phyloP scores from a whole-genome alignment of 2,113 vertebrate species.

The Clupea harengus region DNA sequence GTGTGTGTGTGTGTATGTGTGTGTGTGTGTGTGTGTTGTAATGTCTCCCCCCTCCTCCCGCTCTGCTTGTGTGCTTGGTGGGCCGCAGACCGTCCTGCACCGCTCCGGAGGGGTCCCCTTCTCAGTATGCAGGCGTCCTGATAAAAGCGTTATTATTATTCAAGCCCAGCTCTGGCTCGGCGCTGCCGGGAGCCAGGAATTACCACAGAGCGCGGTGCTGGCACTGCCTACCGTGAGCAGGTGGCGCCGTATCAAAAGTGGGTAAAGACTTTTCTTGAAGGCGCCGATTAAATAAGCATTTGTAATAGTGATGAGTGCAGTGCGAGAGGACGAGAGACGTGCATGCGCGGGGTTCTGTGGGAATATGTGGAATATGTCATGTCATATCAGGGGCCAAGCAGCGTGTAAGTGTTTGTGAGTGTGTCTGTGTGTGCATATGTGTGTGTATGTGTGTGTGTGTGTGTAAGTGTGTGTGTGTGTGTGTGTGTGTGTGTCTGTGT shows the following conservation, averaged over 20 bases:
- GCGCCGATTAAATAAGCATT: neutral
- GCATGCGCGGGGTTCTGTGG: too few relatives aligned
- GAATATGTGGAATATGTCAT: too few relatives aligned
- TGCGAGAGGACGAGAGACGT: neutral
- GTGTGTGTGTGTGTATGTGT: slow-evolving; percentile 14
- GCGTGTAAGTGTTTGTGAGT: neutral
- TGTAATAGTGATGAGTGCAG: neutral
- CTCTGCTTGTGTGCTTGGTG: slow-evolving; percentile 30
- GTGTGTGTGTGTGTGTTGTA: slow-evolving; percentile 16
- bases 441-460: neutral
- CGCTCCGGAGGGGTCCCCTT: neutral
- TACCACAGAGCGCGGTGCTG: slow-evolving; percentile 54
- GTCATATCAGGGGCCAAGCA: too few relatives aligned
- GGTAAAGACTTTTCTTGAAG: neutral
- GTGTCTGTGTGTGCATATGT: neutral
- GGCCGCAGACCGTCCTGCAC: slow-evolving; percentile 4
- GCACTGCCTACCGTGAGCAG: slow-evolving; percentile 60
- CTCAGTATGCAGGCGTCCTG: slow-evolving; percentile 35
- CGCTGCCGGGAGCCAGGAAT: slow-evolving; percentile 57
- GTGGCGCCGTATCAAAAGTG: slow-evolving; percentile 31
- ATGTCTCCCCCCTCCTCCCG: too few relatives aligned
- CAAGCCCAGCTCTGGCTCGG: slow-evolving; percentile 36
- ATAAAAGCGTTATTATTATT: slow-evolving; percentile 68
- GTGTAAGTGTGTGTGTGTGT: neutral
- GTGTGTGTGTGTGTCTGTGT: neutral